These are phyloP conservation scores for Mormyrops attenuatus DNA, from an alignment of 2,797 vertebrate species.

Conservation along the genomic window DNA sequence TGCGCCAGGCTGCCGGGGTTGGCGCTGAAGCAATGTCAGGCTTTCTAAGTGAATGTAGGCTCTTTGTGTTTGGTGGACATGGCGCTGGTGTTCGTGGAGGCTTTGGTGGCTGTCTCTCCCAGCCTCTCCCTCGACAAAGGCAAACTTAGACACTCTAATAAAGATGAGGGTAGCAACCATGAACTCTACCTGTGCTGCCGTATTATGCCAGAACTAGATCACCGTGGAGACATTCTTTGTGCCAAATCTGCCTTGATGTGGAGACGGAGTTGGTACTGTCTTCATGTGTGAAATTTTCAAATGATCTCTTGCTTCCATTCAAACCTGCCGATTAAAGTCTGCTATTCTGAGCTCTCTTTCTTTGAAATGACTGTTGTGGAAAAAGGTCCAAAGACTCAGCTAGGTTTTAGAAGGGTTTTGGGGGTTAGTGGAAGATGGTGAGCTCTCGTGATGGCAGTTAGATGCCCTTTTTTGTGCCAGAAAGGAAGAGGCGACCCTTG, in stretches of 20 bases:
- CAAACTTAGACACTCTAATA: slow-evolving; percentile 31
- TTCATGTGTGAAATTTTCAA: neutral
- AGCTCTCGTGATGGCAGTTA: neutral
- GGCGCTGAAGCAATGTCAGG: slow-evolving; percentile 14
- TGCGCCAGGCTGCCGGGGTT: slow-evolving; percentile 6
- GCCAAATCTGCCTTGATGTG: neutral
- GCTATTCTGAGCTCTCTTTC: neutral
- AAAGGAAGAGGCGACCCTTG: neutral
- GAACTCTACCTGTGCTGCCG: neutral
- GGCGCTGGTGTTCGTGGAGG: slow-evolving; percentile 8
- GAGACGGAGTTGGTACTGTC: neutral
- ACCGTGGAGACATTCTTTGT: neutral
- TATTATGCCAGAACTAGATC: neutral
- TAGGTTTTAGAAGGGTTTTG: neutral
- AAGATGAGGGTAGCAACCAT: neutral
- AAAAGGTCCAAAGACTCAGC: neutral
- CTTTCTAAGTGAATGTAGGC: slow-evolving; percentile 32
- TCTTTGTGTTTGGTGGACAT: slow-evolving; percentile 31
- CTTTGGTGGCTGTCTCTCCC: slow-evolving; percentile 13
- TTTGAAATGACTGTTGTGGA: neutral
- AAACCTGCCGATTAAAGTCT: neutral
- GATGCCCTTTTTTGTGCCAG: neutral
- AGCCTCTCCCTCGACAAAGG: slow-evolving; percentile 10
- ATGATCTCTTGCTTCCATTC: neutral
- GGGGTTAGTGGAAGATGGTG: neutral